Percentiles rank a stretch among this genome's conserved stretches.
Conservation (phyloP, 2,797 vertebrate genomes). For the Sebastes hubbsi region DNA sequence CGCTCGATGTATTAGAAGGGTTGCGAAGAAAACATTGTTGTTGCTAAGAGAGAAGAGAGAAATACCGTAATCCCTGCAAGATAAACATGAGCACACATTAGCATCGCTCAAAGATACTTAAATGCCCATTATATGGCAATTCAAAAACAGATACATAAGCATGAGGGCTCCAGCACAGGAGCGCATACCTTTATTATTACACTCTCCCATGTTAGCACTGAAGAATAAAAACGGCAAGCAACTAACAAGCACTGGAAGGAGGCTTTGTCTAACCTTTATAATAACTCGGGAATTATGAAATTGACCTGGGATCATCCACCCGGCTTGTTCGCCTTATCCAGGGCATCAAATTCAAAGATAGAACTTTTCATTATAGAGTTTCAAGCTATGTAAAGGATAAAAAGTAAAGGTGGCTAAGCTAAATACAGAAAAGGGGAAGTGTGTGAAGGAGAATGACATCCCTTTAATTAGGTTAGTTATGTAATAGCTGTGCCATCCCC, state of each 20-base stretch:
- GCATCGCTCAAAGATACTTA: slow-evolving; percentile 17
- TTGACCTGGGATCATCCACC: neutral
- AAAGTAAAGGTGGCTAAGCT: neutral
- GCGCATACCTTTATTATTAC: neutral
- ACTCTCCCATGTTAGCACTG: neutral
- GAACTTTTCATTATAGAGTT: neutral
- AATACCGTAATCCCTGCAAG: neutral
- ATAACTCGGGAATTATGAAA: slow-evolving; percentile 7
- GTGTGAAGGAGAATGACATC: slow-evolving; percentile 12
- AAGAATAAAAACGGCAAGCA: neutral
- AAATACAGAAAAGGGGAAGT: neutral
- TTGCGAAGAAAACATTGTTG: slow-evolving; percentile 11
- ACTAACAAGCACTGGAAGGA: neutral
- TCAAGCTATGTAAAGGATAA: neutral
- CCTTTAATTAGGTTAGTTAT: slow-evolving; percentile 46
- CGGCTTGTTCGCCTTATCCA: slow-evolving; percentile 2
- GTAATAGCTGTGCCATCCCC: slow-evolving; percentile 17
- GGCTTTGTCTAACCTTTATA: slow-evolving; percentile 4
- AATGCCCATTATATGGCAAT: slow-evolving; percentile 34
- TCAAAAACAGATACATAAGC: slow-evolving; percentile 24
- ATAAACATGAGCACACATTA: slow-evolving; percentile 26
- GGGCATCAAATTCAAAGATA: slow-evolving; percentile 1
- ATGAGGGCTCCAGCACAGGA: neutral
- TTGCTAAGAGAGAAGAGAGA: slow-evolving; percentile 4
- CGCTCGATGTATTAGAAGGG: slow-evolving; percentile 24